These are phyloP conservation scores for Melanostoma scalare DNA, from an alignment of 2,888 invertebrate genomes.

Conservation along the genomic window DNA sequence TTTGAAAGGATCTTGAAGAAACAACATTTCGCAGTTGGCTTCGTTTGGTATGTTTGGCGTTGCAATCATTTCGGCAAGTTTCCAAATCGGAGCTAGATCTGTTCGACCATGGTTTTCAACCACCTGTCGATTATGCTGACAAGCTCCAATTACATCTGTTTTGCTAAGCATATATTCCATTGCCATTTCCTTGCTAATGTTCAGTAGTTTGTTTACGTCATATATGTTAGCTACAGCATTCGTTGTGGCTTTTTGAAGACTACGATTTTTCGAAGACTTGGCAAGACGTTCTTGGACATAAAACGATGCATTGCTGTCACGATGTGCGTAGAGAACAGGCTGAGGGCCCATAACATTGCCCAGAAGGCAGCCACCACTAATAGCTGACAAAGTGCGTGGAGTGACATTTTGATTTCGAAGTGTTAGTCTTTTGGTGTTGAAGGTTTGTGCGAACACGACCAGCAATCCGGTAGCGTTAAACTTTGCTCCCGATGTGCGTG, in stretches of 20 bases:
- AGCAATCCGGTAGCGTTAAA: constrained; percentile 94
- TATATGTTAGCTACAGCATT: constrained; percentile 80
- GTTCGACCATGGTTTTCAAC: constrained; percentile 89
- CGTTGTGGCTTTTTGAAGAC: constrained; percentile 78
- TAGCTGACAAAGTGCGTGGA: constrained; percentile 89
- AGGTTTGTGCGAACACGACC: constrained; percentile 92
- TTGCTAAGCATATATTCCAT: constrained; percentile 89
- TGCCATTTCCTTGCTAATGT: constrained; percentile 90
- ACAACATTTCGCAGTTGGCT: constrained; percentile 85
- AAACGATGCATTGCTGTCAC: constrained; percentile 87
- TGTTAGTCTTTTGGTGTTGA: constrained; percentile 87
- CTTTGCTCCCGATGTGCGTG: constrained; percentile 95
- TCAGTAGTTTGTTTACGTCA: constrained; percentile 85
- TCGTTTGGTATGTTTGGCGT: constrained; percentile 82
- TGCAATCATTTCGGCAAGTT: constrained; percentile 89
- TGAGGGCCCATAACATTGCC: constrained; percentile 81
- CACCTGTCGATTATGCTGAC: constrained; percentile 90
- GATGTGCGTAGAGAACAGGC: constrained; percentile 79
- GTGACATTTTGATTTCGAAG: constrained; percentile 89
- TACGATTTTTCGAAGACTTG: constrained; percentile 81
- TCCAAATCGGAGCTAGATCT: constrained; percentile 95
- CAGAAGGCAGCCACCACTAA: constrained; percentile 83
- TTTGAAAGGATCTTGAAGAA: constrained; percentile 93
- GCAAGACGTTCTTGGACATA: constrained; percentile 88
- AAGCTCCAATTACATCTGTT: constrained; percentile 85